Evolutionary conservation across 2,113 vertebrate genomes (phyloP), one percentile per base, ranked within the genome.

Genomic region (Nesoenas mayeri): DNA sequence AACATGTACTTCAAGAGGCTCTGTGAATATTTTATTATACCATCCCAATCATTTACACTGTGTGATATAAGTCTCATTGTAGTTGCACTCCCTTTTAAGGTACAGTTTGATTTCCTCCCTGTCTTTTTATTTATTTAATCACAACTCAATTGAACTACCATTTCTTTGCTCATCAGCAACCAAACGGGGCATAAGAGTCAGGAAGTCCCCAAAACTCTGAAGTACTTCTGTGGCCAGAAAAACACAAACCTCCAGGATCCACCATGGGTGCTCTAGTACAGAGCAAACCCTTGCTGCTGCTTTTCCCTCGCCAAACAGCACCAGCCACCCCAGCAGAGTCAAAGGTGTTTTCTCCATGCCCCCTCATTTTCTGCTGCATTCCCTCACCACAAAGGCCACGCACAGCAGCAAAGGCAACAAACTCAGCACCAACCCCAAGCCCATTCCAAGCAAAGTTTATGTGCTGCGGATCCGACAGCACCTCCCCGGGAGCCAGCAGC

Each of bases 121-220:
- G 51, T 74, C 79, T 62, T 91, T 78, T 95, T 78, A 94, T 90
- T 90, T 88, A 95, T 94, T 94, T 81, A 86, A 78, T 71, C 69
- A 79, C 51, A 93, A 87, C 70, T 57, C 29, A 61, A 26, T 28
- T 94, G 70, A 53, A 93, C 64, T 74, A 78, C 72, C 66, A 78
- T 73, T 84, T 66, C 73, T 72, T 69, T 29, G 22, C 65, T 84
- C 26, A 91, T 82, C 40, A 85, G 87, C 40, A 81, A 57, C 17
- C 28, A 80, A 85, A 72, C 0, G 2, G 11, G 24, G 24, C 32
- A 7, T 9, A 74, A 12, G 54, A 69, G n/a, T 54, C 13, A 28
- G 56, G 38, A 58, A 51, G 29, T 10, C 4, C 13, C 11, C 0
- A 91, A 71, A 94, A 60, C 70, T 66, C 62, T 21, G 13, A 73